Base-by-base conservation (phyloP, 2,113 vertebrate genomes). In the Cyanistes caeruleus region DNA sequence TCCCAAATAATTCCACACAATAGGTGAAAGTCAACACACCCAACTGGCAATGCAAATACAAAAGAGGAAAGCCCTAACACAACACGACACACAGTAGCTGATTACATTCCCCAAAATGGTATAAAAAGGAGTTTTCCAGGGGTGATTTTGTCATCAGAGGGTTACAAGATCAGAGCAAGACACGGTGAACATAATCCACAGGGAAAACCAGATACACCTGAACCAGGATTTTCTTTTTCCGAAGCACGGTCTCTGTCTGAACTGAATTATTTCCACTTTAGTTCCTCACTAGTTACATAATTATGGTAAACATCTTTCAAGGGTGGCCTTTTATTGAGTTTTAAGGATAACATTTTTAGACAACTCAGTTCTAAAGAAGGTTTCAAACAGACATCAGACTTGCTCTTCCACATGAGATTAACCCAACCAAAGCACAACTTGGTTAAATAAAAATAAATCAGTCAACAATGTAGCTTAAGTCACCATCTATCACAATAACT, bases 21-120 rank as follows among this genome's bases (percentile, higher is more conserved):
- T 4, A 10, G 68, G 68, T 10, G 7, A 14, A 70, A 84, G 59
- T 12, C 83, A 76, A 48, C 23, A 21, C 44, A 25, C 4, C 10
- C 69, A 70, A 49, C n/a, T 2, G 31, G 20, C 9, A 17, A 52
- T 0, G 0, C 13, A 43, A 63, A 74, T 2, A 14, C 4, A 22
- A 52, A 55, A 68, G 24, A 87, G n/a, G 28, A 77, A 77, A 74
- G 15, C 3, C 27, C 67, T 16, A 48, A 52, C 44, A 5, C 31
- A 33, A 9, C 1, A 0, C 3, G 44, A 53, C 27, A 28, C 19
- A 55, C 84, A 15, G 24, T 0, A 53, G 44, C 65, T 72, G 53
- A 91, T 62, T n/a, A 33, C 8, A 15, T 5, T 22, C 59, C 35
- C 24, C 49, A 44, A 41, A 52, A 68, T 0, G 10, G 13, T 6